Evolutionary conservation across 1,140 invertebrate genomes (phyloP).

Genomic region (Cotesia glomerata): DNA sequence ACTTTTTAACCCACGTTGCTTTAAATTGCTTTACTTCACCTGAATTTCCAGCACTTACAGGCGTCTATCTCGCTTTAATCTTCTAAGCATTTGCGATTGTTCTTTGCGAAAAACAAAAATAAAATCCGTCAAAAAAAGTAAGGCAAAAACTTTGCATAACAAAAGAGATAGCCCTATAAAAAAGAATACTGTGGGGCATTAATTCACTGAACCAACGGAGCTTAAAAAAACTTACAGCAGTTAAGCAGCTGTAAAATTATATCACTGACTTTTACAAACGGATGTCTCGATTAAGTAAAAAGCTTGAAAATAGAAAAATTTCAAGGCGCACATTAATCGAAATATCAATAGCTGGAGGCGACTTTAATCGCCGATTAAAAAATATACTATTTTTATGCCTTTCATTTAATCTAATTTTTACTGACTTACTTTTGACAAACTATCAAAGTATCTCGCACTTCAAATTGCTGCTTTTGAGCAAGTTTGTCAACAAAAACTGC

Average conservation of each 20-base stretch:
- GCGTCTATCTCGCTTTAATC: slow-evolving; percentile 8
- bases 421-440: not conserved
- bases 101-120: not conserved
- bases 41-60: not conserved
- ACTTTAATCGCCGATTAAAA: too few relatives aligned
- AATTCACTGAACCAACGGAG: not conserved
- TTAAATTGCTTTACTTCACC: slow-evolving; percentile 26
- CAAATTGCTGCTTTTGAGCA: too few relatives aligned
- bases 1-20: slow-evolving; percentile 19
- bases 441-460: not conserved
- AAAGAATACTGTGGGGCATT: too few relatives aligned
- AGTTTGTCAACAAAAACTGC: not conserved
- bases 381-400: too few relatives aligned
- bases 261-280: too few relatives aligned
- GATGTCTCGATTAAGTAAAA: too few relatives aligned
- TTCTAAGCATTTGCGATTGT: not conserved
- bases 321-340: too few relatives aligned
- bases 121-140: not conserved
- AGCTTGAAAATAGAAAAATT: too few relatives aligned
- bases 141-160: too few relatives aligned
- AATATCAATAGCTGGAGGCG: too few relatives aligned
- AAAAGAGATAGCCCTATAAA: too few relatives aligned
- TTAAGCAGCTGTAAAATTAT: slow-evolving; percentile 1
- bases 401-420: too few relatives aligned
- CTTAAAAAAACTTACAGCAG: not conserved